These are phyloP conservation scores for Sapajus apella DNA, from an alignment of 2,113 vertebrate species.

Conservation along the genomic window DNA sequence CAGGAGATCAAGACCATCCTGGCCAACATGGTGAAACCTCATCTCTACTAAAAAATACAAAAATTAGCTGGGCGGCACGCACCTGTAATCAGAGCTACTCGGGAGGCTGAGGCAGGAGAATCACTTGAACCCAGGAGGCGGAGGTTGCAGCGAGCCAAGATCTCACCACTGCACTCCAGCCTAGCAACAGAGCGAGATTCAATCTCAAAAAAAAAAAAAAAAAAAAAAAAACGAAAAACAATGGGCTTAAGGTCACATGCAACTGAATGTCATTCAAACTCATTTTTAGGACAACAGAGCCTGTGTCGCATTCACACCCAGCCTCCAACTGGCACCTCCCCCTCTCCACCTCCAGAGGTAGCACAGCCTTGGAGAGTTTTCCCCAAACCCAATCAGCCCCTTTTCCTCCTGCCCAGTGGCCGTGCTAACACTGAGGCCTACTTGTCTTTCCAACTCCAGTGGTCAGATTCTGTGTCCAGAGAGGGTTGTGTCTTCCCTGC, in stretches of 20 bases:
- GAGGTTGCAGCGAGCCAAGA: no score
- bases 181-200: no score
- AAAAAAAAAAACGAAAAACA: not conserved
- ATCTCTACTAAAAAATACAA: no score
- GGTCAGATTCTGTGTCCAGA: not conserved
- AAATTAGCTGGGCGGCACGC: no score
- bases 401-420: not conserved
- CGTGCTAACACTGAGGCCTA: conserved; percentile 59
- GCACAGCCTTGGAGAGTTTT: conserved; percentile 59
- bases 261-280: not conserved
- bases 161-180: no score
- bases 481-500: not conserved
- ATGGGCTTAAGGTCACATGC: not conserved
- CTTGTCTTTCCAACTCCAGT: not conserved
- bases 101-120: no score
- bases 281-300: not conserved
- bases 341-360: not conserved
- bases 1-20: no score
- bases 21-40: no score
- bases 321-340: not conserved
- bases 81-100: no score
- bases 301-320: not conserved
- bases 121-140: no score
- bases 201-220: no score
- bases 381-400: conserved; percentile 75